These are phyloP conservation scores for Mormyrus proboscirostris DNA, from an alignment of 2,797 vertebrate genomes.

Conservation along the genomic window DNA sequence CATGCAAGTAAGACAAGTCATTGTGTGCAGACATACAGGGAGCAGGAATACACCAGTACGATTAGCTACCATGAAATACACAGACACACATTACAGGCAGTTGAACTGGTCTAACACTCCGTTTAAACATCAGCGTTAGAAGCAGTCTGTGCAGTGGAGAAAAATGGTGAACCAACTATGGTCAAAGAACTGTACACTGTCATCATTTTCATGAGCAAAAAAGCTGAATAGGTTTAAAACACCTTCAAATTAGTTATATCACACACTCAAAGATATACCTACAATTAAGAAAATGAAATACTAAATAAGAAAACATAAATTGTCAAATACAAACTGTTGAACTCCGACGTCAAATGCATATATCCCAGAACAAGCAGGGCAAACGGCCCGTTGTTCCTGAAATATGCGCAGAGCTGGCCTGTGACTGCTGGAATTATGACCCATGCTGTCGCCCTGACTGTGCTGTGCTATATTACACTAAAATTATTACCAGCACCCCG, in stretches of 20 bases:
- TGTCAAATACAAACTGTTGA: neutral
- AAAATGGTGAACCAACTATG: neutral
- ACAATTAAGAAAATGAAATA: neutral
- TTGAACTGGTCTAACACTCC: neutral
- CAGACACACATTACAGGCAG: neutral
- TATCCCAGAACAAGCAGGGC: neutral
- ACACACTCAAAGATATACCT: neutral
- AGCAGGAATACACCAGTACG: neutral
- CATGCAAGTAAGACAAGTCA: neutral
- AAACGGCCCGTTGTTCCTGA: neutral
- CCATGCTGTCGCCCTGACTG: neutral
- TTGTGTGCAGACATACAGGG: neutral
- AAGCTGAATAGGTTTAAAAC: neutral
- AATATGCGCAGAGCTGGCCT: neutral
- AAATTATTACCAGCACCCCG: neutral
- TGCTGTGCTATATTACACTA: conserved; percentile 1
- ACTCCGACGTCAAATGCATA: neutral
- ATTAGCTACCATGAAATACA: neutral
- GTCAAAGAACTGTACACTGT: neutral
- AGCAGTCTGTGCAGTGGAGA: neutral
- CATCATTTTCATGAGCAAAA: neutral
- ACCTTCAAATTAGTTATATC: neutral
- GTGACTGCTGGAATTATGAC: neutral
- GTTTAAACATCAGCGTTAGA: neutral
- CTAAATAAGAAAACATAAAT: neutral